Conservation (phyloP, 2,113 vertebrate species). For the Albula goreensis region DNA sequence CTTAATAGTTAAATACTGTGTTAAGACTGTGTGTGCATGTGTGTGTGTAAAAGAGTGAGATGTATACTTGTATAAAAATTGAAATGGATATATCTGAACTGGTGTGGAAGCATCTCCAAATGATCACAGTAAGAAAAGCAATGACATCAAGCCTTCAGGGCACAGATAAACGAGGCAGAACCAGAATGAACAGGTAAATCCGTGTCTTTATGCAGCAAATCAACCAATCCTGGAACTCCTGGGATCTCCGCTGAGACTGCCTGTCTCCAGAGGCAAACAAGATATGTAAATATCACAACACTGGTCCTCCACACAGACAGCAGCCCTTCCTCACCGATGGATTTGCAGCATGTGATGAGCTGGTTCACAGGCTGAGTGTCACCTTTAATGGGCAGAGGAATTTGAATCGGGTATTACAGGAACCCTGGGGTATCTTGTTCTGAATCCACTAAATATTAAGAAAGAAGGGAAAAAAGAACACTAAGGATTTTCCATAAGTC, state of each 20-base stretch:
- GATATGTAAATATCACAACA: neutral
- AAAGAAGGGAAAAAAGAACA: neutral
- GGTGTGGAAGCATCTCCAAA: neutral
- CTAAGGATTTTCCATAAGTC: slow-evolving; percentile 3
- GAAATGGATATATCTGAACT: neutral
- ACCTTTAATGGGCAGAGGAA: neutral
- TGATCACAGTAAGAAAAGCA: neutral
- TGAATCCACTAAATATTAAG: slow-evolving; percentile 3
- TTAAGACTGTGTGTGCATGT: no score
- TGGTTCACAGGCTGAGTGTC: neutral
- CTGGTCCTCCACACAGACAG: neutral
- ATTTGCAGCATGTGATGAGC: neutral
- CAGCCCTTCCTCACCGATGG: neutral
- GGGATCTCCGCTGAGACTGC: neutral
- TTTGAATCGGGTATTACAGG: neutral
- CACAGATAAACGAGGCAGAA: neutral
- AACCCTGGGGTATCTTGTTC: neutral
- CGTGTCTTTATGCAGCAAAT: neutral
- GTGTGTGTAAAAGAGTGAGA: neutral
- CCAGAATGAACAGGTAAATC: neutral
- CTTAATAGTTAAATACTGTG: no score
- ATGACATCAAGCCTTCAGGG: neutral
- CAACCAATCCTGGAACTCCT: neutral
- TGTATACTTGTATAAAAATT: neutral
- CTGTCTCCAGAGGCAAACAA: neutral